A percentile compares a stretch with the other conserved stretches of the same genome.
phyloP scores from a whole-genome alignment of 2,888 invertebrate genomes.

The Tetropium fuscum region DNA sequence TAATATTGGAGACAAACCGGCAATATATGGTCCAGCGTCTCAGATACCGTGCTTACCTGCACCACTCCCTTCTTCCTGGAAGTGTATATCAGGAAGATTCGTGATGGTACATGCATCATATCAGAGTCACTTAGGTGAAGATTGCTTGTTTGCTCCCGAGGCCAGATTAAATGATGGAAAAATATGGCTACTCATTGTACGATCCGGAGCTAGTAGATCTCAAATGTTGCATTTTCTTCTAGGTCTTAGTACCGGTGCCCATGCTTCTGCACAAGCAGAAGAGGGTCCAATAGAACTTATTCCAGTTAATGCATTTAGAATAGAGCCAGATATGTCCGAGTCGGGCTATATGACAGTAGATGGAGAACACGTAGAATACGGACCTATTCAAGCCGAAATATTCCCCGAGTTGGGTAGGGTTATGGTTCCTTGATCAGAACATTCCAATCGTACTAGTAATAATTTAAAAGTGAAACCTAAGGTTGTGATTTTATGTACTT shows the following conservation, averaged over 20 bases:
- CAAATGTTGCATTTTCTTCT: slow-evolving; percentile 85
- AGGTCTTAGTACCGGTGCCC: slow-evolving; percentile 84
- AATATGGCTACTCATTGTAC: slow-evolving; percentile 90
- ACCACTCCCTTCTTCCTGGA: slow-evolving; percentile 83
- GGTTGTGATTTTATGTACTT: slow-evolving; percentile 63
- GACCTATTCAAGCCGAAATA: slow-evolving; percentile 89
- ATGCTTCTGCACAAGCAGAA: slow-evolving; percentile 73
- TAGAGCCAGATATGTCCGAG: slow-evolving; percentile 82
- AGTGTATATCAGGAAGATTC: slow-evolving; percentile 80
- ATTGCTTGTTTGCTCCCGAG: slow-evolving; percentile 87
- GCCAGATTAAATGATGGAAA: slow-evolving; percentile 90
- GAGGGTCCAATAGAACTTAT: slow-evolving; percentile 76
- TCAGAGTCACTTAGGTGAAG: slow-evolving; percentile 89
- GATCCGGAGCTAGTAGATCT: slow-evolving; percentile 82
- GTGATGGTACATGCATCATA: slow-evolving; percentile 87
- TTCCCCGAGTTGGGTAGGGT: slow-evolving; percentile 80
- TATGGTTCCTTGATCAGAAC: slow-evolving; percentile 74
- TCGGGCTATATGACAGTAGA: slow-evolving; percentile 85
- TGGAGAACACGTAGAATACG: slow-evolving; percentile 91
- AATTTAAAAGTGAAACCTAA: slow-evolving; percentile 55
- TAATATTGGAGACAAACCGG: slow-evolving; percentile 61
- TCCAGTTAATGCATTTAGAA: slow-evolving; percentile 90
- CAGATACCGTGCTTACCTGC: slow-evolving; percentile 81
- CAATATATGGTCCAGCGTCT: slow-evolving; percentile 81
- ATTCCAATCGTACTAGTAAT: slow-evolving; percentile 49